Base-by-base conservation (phyloP, 30 jellyfish, hydroid and myxozoan genomes). In the Morbakka virulenta region DNA sequence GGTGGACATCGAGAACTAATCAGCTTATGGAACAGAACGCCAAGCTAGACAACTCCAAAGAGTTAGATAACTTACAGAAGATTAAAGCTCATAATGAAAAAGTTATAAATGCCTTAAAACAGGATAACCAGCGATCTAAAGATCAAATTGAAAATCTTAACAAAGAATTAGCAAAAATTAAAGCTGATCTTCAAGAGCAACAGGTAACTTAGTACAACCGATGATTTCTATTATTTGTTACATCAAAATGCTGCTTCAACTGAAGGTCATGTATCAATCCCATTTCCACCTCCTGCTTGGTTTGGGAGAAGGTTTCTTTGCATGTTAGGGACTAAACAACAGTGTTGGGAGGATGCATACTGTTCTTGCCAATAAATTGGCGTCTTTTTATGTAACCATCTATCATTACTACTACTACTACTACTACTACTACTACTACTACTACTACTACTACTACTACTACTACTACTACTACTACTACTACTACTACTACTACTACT, bases 1-100 rank as follows among this genome's bases (percentile, higher is more conserved):
- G 96, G 23, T 93, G 96, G 99, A 80, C 99, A 22, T 57, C 90
- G 14, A 89, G 99, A 31, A 80, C 96, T 9, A 86, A 85, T 65
- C 99, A 93, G 66, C 50, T 93, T 33, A 80, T 85, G 52, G 96
- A 81, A 47, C 96, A 93, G 79, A 80, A 79, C 61, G 87, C 83
- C 62, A 93, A 93, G 62, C 87, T 92, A 0, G 94, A 77, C 28
- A 74, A 67, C 21, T 84, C 72, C 17, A 96, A 93, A 32, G 99
- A 93, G 35, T 33, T 86, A 57, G 81, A 86, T 53, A 72, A 62
- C 47, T 57, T 86, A 24, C 95, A 85, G 72, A 48, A 31, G 4
- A 31, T 81, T 25, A 86, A 86, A 63, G 87, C 87, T 2, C 96
- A 80, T 48, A 81, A 78, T 50, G 99, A 93, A 13, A 81, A 77